phyloP scores from a whole-genome alignment of 1,140 invertebrate species.

The Drosophila bifasciata region DNA sequence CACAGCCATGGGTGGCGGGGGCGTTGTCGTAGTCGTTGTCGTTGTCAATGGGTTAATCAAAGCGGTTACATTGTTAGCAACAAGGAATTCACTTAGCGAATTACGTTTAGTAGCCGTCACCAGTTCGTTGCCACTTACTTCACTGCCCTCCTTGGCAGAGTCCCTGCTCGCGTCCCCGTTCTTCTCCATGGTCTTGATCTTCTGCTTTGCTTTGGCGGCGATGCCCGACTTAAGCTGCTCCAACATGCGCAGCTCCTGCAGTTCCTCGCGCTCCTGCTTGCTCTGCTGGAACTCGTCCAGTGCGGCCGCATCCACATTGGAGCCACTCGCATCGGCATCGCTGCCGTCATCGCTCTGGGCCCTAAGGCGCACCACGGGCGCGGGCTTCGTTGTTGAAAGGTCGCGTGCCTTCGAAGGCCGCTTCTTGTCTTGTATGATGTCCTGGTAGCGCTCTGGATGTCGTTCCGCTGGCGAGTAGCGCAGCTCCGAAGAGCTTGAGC shows the following conservation, averaged over 20 bases:
- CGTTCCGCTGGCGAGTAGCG: slow-evolving; percentile 88
- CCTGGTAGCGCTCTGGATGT: slow-evolving; percentile 87
- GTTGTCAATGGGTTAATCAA: slow-evolving; percentile 74
- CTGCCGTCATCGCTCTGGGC: slow-evolving; percentile 87
- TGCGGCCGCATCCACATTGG: slow-evolving; percentile 34
- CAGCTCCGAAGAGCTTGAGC: slow-evolving; percentile 80
- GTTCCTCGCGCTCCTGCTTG: slow-evolving; percentile 61
- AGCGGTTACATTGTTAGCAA: slow-evolving; percentile 80
- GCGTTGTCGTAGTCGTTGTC: slow-evolving; percentile 26
- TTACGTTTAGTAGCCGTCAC: slow-evolving; percentile 70
- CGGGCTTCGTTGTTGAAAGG: slow-evolving; percentile 56
- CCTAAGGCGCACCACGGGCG: slow-evolving; percentile 86
- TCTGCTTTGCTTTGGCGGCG: slow-evolving; percentile 87
- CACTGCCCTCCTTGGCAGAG: slow-evolving; percentile 47
- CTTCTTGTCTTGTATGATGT: slow-evolving; percentile 85
- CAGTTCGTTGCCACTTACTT: slow-evolving; percentile 70
- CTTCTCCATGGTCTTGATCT: slow-evolving; percentile 85
- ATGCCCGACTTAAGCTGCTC: slow-evolving; percentile 87
- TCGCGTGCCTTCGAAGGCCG: slow-evolving; percentile 37
- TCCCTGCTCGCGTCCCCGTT: slow-evolving; percentile 75
- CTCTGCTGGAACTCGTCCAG: slow-evolving; percentile 84
- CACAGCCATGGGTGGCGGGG: slow-evolving; percentile 34
- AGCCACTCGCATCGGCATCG: slow-evolving; percentile 76
- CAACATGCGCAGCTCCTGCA: slow-evolving; percentile 87
- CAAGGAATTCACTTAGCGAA: slow-evolving; percentile 82